phyloP scores from a whole-genome alignment of 2,113 vertebrate species.

The Vidua macroura region DNA sequence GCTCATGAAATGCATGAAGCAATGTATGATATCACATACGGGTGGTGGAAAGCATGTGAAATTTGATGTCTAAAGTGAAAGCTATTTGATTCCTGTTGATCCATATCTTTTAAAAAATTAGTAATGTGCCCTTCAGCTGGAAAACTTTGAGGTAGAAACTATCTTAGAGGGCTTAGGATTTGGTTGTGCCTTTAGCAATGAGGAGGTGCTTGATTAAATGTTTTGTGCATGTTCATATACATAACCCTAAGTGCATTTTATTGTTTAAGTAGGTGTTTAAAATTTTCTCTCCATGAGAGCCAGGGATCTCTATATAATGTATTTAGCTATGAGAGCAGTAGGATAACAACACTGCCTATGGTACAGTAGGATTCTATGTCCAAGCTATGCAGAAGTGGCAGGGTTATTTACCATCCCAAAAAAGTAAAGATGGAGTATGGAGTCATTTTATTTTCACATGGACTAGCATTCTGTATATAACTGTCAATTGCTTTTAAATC shows the following conservation, averaged over 20 bases:
- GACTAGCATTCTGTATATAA: background rate
- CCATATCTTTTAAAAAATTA: rapidly evolving
- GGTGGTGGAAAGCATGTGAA: rapidly evolving
- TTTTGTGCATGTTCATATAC: background rate
- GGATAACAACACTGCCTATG: background rate
- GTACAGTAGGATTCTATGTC: background rate
- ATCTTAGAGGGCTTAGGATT: background rate
- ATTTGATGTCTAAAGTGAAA: background rate
- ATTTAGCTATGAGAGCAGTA: background rate
- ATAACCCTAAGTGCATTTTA: background rate
- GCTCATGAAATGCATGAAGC: background rate
- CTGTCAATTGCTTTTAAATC: background rate
- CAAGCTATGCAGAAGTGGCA: background rate
- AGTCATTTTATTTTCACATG: background rate
- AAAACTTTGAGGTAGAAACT: background rate
- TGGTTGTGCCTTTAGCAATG: background rate
- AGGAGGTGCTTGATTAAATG: background rate
- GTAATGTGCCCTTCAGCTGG: background rate
- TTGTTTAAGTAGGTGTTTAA: background rate
- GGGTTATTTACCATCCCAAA: background rate
- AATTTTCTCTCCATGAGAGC: background rate
- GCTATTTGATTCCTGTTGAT: background rate
- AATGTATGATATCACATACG: background rate
- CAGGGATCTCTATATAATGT: background rate
- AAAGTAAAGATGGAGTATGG: background rate